A percentile compares a stretch with the other conserved stretches of the same genome.
These are phyloP conservation scores for Kradibia gibbosae DNA, from an alignment of 1,140 invertebrate genomes.

Conservation along the genomic window DNA sequence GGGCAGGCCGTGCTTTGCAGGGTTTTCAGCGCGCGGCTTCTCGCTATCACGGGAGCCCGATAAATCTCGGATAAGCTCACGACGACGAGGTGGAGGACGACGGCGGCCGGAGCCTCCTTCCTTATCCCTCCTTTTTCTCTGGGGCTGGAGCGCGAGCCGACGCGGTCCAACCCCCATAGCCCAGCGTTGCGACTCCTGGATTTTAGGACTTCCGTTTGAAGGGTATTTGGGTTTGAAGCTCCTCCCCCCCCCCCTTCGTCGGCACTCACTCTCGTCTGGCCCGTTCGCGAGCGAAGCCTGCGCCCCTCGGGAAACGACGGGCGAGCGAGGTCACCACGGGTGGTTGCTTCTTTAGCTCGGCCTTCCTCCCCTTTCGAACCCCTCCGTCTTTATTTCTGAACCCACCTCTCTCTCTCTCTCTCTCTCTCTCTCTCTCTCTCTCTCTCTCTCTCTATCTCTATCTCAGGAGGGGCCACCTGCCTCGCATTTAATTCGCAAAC, in stretches of 20 bases:
- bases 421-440: neutral
- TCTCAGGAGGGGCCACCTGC: too few relatives aligned
- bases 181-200: constrained; percentile 37
- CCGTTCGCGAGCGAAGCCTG: neutral
- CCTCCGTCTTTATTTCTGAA: neutral
- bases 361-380: neutral
- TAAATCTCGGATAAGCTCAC: constrained; percentile 67
- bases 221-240: constrained; percentile 5
- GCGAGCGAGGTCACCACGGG: too few relatives aligned
- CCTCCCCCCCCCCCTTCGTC: neutral
- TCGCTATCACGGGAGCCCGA: constrained; percentile 67
- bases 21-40: constrained; percentile 68
- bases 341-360: too few relatives aligned
- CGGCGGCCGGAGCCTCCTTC: constrained; percentile 46
- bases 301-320: neutral
- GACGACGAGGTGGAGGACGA: constrained; percentile 31
- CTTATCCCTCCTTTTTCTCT: constrained; percentile 41
- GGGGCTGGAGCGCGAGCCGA: constrained; percentile 50
- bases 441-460: neutral
- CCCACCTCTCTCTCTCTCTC: neutral
- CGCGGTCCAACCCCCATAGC: constrained; percentile 35
- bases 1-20: constrained; percentile 65
- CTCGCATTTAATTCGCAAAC: constrained; percentile 11
- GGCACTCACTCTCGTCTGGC: neutral
- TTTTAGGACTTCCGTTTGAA: constrained; percentile 3